Evolutionary conservation across 2,113 vertebrate species (phyloP).

Genomic region (Etia nguti): DNA sequence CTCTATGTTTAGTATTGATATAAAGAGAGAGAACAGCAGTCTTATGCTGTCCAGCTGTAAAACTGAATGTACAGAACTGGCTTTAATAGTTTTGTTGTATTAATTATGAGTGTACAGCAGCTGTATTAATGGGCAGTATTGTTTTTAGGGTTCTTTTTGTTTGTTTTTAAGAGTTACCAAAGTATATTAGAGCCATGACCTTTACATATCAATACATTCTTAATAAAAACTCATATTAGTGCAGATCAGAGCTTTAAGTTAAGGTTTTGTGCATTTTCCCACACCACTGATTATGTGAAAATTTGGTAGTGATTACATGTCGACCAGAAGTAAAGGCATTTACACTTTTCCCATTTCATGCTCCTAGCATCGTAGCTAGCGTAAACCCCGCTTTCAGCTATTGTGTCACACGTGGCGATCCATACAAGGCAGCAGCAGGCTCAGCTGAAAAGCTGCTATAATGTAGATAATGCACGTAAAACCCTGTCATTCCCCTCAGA

Average conservation of each 20-base stretch:
- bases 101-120: neutral
- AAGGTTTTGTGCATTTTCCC: neutral
- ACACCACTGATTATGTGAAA: neutral
- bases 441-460: neutral
- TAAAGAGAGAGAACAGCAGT: neutral
- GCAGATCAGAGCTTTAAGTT: neutral
- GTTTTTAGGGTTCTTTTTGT: neutral
- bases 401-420: neutral
- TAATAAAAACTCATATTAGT: neutral
- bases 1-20: neutral
- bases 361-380: neutral
- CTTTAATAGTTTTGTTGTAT: neutral
- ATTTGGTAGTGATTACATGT: neutral
- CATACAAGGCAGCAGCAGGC: neutral
- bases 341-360: neutral
- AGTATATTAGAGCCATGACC: neutral
- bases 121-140: neutral
- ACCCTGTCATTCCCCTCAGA: constrained; percentile 8
- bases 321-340: neutral
- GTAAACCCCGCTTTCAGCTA: neutral
- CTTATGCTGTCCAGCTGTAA: neutral
- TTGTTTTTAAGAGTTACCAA: neutral
- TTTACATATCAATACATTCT: neutral
- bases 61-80: neutral
- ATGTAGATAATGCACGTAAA: neutral